phyloP scores from a whole-genome alignment of 2,797 vertebrate species.

The Florisuga fusca region DNA sequence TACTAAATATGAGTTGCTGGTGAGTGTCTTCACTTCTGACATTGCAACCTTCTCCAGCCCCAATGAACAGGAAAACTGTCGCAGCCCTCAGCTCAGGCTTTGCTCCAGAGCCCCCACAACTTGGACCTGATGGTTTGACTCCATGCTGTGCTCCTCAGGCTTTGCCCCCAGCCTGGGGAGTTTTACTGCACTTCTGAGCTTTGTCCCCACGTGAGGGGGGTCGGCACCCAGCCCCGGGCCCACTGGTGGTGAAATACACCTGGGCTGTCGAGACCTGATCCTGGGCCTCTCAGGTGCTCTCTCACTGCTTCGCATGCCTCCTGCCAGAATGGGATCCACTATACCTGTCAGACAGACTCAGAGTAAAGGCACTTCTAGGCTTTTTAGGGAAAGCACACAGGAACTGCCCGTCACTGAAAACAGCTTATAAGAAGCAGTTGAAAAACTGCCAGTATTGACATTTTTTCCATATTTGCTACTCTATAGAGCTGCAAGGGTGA shows the following conservation, averaged over 20 bases:
- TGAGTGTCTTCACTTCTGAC: accelerated
- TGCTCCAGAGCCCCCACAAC: accelerated
- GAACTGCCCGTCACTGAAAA: neutral
- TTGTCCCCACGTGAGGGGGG: accelerated
- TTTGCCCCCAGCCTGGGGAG: accelerated
- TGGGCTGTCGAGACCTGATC: neutral
- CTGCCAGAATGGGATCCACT: neutral
- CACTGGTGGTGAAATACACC: accelerated
- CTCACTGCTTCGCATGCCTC: neutral
- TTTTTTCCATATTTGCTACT: neutral
- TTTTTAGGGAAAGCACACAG: neutral
- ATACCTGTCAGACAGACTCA: neutral
- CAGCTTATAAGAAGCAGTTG: neutral
- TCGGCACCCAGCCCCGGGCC: accelerated
- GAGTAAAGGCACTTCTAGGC: neutral
- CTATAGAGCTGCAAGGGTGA: neutral
- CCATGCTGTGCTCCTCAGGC: neutral
- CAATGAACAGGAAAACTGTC: neutral
- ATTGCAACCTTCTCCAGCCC: neutral
- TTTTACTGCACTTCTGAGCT: neutral
- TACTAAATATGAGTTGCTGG: neutral
- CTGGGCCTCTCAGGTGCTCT: neutral
- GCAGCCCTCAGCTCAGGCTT: neutral
- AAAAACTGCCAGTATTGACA: neutral
- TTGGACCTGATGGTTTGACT: accelerated